Conservation (phyloP, 2,888 invertebrate genomes). For the Drosophila fulvimacula region DNA sequence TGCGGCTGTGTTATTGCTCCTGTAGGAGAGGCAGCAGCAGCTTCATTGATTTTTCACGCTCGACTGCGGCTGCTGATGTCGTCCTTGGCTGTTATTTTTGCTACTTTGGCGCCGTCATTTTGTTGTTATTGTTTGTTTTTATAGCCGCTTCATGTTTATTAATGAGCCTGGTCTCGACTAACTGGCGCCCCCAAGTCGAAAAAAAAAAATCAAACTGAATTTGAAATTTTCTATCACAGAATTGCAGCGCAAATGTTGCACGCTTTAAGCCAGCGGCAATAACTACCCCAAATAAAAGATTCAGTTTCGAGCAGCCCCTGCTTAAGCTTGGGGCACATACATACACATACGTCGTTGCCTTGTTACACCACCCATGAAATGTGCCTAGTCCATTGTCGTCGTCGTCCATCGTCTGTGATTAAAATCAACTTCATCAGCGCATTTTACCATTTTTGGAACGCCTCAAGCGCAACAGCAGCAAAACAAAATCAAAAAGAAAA, state of each 20-base stretch:
- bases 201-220: slow-evolving; percentile 1
- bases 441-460: slow-evolving; percentile 53
- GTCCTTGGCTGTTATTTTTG: slow-evolving; percentile 72
- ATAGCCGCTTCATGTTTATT: slow-evolving; percentile 58
- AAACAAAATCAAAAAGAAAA: neutral
- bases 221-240: slow-evolving; percentile 17
- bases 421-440: slow-evolving; percentile 60
- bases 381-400: slow-evolving; percentile 24
- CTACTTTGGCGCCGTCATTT: slow-evolving; percentile 49
- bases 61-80: slow-evolving; percentile 47
- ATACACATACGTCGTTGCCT: neutral
- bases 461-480: slow-evolving; percentile 51
- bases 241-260: slow-evolving; percentile 35
- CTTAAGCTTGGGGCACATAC: neutral
- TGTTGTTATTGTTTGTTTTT: slow-evolving; percentile 48
- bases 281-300: slow-evolving; percentile 28
- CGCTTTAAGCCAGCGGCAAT: slow-evolving; percentile 13
- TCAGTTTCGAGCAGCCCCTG: slow-evolving; percentile 1
- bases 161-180: slow-evolving; percentile 63
- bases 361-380: slow-evolving; percentile 20
- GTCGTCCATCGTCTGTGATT: slow-evolving; percentile 39
- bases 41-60: slow-evolving; percentile 71
- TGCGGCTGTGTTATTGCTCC: slow-evolving; percentile 13
- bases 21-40: slow-evolving; percentile 33
- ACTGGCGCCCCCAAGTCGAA: slow-evolving; percentile 41